These are phyloP conservation scores for Platynereis dumerilii DNA, from an alignment of 2,888 invertebrate genomes.

Conservation along the genomic window DNA sequence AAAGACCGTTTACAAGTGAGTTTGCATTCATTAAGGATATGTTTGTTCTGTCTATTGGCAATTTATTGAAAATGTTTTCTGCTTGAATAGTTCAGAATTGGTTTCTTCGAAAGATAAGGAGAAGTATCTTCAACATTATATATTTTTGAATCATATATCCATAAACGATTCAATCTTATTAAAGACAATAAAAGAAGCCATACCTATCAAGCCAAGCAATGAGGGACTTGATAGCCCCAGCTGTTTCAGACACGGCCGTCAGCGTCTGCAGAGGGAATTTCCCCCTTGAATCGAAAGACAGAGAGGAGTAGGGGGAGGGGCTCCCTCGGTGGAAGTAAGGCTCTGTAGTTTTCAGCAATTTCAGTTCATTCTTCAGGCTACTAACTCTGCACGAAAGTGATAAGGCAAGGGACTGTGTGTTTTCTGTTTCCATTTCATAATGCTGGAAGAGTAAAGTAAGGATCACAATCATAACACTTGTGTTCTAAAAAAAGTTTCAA, in stretches of 20 bases:
- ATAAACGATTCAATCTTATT: too few relatives aligned
- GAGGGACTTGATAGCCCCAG: conserved; percentile 71
- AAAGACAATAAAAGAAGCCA: conserved; percentile 17
- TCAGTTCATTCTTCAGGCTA: conserved; percentile 76
- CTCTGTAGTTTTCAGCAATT: conserved; percentile 65
- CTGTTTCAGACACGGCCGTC: conserved; percentile 22
- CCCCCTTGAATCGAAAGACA: background rate
- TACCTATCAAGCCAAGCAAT: conserved; percentile 90
- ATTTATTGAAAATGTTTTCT: too few relatives aligned
- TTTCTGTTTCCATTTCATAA: conserved; percentile 89
- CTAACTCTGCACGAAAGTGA: conserved; percentile 84
- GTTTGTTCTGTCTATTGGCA: too few relatives aligned
- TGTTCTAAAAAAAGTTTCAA: too few relatives aligned
- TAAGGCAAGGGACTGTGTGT: conserved; percentile 86
- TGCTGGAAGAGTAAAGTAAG: conserved; percentile 72
- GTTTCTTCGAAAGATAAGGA: too few relatives aligned
- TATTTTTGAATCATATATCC: too few relatives aligned
- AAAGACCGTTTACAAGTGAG: too few relatives aligned
- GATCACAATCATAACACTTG: too few relatives aligned
- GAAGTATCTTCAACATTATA: too few relatives aligned
- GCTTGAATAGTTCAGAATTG: too few relatives aligned
- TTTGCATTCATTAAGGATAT: too few relatives aligned
- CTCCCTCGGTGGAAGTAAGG: background rate
- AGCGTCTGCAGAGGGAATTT: conserved; percentile 25
- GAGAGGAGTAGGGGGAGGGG: too few relatives aligned